These are phyloP conservation scores for Aplidium turbinatum DNA, from an alignment of 23 tunicate genomes.

Conservation along the genomic window DNA sequence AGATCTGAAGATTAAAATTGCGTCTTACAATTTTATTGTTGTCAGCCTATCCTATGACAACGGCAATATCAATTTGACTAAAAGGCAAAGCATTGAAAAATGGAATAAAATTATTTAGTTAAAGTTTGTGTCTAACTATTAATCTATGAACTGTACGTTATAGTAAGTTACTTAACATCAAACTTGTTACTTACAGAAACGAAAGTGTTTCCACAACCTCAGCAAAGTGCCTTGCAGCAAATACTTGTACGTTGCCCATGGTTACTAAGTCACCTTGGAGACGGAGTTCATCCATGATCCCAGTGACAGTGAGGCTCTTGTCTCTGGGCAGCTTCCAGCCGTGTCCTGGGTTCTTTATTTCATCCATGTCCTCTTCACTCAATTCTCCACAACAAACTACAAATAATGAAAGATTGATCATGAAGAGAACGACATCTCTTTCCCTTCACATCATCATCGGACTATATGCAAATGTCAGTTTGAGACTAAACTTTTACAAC, in stretches of 20 bases:
- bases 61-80: not conserved
- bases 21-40: not conserved
- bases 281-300: conserved; percentile 82
- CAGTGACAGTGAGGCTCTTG: conserved; percentile 50
- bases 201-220: conserved; percentile 32
- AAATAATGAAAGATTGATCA: too few species aligned
- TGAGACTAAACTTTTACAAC: too few species aligned
- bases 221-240: conserved; percentile 72
- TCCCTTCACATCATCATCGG: too few species aligned
- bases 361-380: conserved; percentile 12
- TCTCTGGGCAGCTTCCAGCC: conserved; percentile 27
- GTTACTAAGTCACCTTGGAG: conserved; percentile 77
- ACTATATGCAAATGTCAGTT: too few species aligned
- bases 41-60: not conserved
- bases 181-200: conserved; percentile 59
- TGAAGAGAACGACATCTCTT: too few species aligned
- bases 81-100: not conserved
- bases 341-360: conserved; percentile 10
- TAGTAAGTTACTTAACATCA: too few species aligned
- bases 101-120: not conserved
- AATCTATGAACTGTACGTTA: too few species aligned
- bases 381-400: too few species aligned
- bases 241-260: conserved; percentile 40
- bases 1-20: too few species aligned
- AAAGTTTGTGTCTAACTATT: too few species aligned